Conservation (phyloP, 2,113 vertebrate genomes). For the Gallinago media region DNA sequence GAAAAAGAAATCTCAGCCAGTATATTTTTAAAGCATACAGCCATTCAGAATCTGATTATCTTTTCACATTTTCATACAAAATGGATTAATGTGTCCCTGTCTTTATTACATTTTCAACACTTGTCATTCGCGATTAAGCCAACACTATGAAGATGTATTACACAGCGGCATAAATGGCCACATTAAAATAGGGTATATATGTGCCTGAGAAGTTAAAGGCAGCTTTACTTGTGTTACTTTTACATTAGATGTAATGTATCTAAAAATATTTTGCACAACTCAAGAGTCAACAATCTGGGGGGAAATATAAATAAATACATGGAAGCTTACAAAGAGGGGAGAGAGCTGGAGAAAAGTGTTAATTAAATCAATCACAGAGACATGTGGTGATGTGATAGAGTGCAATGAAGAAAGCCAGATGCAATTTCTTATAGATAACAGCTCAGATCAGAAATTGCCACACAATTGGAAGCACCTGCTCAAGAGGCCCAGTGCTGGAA, state of each 20-base stretch:
- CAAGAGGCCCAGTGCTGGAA: background rate
- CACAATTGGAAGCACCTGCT: background rate
- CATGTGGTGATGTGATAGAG: background rate
- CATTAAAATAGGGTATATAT: slow-evolving; percentile 66
- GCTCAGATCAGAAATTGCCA: background rate
- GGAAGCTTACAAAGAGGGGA: background rate
- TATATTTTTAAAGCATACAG: slow-evolving; percentile 72
- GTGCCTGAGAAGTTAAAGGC: slow-evolving; percentile 61
- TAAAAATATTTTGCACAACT: slow-evolving; percentile 62
- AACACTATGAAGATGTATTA: slow-evolving; percentile 78
- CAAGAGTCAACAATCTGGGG: slow-evolving; percentile 37
- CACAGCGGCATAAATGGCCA: slow-evolving; percentile 67
- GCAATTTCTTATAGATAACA: background rate
- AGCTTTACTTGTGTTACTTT: slow-evolving; percentile 70
- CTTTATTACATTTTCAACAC: slow-evolving; percentile 83
- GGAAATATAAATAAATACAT: slow-evolving; percentile 49
- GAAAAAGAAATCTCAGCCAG: slow-evolving; percentile 62
- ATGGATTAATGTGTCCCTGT: slow-evolving; percentile 79
- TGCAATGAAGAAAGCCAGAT: background rate
- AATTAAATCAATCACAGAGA: slow-evolving; percentile 17
- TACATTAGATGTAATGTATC: slow-evolving; percentile 30
- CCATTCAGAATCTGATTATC: slow-evolving; percentile 81
- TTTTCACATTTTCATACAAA: slow-evolving; percentile 83
- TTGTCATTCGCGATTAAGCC: slow-evolving; percentile 81
- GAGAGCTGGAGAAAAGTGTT: background rate